phyloP scores from a whole-genome alignment of 2,113 vertebrate genomes.

The Todiramphus chloris region DNA sequence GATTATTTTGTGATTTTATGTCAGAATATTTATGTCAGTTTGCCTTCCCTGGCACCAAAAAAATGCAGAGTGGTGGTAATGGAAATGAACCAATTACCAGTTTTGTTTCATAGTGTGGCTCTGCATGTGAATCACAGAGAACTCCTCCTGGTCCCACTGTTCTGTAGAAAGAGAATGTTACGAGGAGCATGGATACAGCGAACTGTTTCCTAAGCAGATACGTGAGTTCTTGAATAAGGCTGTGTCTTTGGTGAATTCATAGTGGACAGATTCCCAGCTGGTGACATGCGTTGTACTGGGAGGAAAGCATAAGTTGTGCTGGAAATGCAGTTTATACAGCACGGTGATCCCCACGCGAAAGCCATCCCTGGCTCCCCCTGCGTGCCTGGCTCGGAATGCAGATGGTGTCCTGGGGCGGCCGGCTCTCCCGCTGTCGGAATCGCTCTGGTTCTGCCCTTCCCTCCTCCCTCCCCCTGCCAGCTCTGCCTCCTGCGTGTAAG shows the following conservation, averaged over 20 bases:
- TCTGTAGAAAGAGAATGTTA: not conserved
- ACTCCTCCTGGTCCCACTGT: not conserved
- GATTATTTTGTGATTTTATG: not conserved
- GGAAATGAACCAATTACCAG: not conserved
- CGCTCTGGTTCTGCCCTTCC: not conserved
- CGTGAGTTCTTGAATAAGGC: not conserved
- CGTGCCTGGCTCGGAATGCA: accelerated
- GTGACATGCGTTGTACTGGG: not conserved
- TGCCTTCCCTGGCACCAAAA: not conserved
- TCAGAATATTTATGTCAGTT: not conserved
- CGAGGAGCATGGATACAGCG: not conserved
- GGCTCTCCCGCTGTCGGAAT: not conserved
- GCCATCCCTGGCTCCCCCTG: not conserved
- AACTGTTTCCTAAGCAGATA: not conserved
- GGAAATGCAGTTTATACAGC: not conserved
- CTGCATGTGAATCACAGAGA: not conserved
- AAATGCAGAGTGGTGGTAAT: not conserved
- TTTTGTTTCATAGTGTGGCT: not conserved
- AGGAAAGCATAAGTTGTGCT: not conserved
- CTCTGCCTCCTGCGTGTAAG: not conserved
- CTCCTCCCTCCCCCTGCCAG: not conserved
- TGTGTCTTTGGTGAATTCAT: not conserved
- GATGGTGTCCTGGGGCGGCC: not conserved
- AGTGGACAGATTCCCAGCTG: not conserved
- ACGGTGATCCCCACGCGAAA: not conserved